phyloP scores from a whole-genome alignment of 2,113 vertebrate genomes.

The Hippopotamus amphibius region DNA sequence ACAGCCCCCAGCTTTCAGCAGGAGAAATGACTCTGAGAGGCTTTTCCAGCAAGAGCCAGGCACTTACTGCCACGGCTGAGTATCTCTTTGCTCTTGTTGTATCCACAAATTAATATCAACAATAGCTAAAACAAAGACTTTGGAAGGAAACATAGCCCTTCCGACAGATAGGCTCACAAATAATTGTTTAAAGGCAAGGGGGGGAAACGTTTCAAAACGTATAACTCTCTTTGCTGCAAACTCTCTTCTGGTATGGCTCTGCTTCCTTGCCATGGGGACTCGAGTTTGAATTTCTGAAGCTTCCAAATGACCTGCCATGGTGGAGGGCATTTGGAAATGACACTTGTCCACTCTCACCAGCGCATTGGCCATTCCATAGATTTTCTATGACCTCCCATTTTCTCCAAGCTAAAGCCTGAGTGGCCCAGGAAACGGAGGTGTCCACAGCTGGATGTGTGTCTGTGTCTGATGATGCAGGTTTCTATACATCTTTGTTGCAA shows the following conservation, averaged over 20 bases:
- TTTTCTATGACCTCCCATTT: not conserved
- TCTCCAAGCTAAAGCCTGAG: not conserved
- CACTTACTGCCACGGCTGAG: not conserved
- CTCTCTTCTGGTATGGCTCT: not conserved
- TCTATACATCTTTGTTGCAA: fast-evolving
- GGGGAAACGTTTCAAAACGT: not conserved
- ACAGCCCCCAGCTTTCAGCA: not conserved
- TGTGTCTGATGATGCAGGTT: fast-evolving
- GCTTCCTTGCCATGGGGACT: not conserved
- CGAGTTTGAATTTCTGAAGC: not conserved
- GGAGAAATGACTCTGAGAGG: not conserved
- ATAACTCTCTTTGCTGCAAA: not conserved
- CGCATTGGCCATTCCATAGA: not conserved
- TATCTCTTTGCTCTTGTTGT: not conserved
- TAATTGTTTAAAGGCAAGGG: not conserved
- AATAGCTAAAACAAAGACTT: not conserved
- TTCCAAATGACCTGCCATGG: not conserved
- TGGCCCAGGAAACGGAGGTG: fast-evolving
- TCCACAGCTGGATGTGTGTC: not conserved
- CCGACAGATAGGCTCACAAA: not conserved
- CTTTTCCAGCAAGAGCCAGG: not conserved
- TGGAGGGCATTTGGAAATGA: not conserved
- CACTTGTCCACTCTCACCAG: not conserved
- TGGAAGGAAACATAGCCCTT: not conserved
- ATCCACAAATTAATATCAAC: not conserved